Evolutionary conservation across 2,797 vertebrate genomes (phyloP), one percentile per base, ranked within the genome.

Genomic region (Sphenopsis melanotis): DNA sequence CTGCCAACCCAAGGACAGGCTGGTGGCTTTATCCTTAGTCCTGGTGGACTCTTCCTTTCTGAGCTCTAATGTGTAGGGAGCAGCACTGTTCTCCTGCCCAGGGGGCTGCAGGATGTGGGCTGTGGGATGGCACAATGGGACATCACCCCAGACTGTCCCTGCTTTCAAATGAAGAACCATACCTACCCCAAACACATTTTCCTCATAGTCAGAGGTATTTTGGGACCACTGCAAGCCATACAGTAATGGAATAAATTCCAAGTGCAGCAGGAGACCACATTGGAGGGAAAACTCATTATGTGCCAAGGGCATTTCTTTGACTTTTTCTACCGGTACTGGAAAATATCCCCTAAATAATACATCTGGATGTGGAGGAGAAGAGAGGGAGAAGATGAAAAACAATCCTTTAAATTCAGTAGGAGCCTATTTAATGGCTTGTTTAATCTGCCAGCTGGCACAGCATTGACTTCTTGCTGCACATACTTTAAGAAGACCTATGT

Each of bases 381-480:
- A 97, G 83, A 68, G 81, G 86, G 68, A 88, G 94, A 95, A 95
- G 96, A 97, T 96, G 95, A 97, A 98, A 95, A 97, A 70, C 92
- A 97, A 96, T 97, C 96, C 92, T 97, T 95, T 84, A 89, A 96
- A 97, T 98, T 97, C 96, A 97, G 97, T 97, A 96, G 95, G 94
- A 95, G 95, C 93, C 93, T 95, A 89, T 97, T 97, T 97, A 98
- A 97, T 96, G 78, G 86, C 66, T 87, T 95, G 72, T 95, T 97
- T 97, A 94, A 95, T 95, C 96, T 96, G 97, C 97, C 98, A 98
- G 97, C 97, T 98, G 97, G 97, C 95, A 77, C 93, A 70, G 47
- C 11, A 12, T 39, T 94, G 95, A 96, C 95, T 97, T 96, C 95
- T 98, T 96, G 93, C 97, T 96, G 95, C 94, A 97, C 93, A 95